Conservation (phyloP, 35 echinoderm and acorn worm genomes). For the Strongylocentrotus purpuratus region DNA sequence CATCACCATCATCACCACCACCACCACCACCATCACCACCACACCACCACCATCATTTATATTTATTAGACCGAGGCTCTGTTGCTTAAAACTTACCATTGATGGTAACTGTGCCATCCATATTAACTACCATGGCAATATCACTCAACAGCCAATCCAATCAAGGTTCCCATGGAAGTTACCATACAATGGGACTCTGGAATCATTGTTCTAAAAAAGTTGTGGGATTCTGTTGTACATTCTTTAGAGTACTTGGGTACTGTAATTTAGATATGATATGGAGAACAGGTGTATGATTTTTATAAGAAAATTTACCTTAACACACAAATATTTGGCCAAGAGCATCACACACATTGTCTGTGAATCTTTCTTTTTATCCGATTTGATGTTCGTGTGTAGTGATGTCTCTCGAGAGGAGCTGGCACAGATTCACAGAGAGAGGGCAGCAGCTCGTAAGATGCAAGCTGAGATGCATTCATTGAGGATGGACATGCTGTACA, state of each 20-base stretch:
- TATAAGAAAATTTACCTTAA: background rate
- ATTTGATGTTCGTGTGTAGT: constrained; percentile 23
- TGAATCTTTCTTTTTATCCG: background rate
- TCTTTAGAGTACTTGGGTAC: no score
- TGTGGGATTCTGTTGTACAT: no score
- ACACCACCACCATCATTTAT: background rate
- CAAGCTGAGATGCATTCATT: constrained; percentile 93
- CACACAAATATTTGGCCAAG: background rate
- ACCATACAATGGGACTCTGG: no score
- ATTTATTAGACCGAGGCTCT: no score
- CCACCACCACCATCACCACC: background rate
- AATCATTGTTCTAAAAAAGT: no score
- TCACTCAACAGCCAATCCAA: no score
- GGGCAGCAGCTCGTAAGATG: constrained; percentile 66
- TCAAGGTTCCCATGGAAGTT: no score
- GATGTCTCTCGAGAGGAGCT: constrained; percentile 61
- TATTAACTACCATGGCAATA: no score
- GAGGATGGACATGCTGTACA: constrained; percentile 87
- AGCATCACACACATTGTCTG: background rate
- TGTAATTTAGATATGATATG: no score
- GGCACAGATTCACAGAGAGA: constrained; percentile 63
- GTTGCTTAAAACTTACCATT: no score
- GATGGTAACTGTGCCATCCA: no score
- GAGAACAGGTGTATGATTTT: no score
- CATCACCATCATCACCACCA: background rate